Conservation (phyloP, 2,113 vertebrate species). For the Siphamia tubifer region DNA sequence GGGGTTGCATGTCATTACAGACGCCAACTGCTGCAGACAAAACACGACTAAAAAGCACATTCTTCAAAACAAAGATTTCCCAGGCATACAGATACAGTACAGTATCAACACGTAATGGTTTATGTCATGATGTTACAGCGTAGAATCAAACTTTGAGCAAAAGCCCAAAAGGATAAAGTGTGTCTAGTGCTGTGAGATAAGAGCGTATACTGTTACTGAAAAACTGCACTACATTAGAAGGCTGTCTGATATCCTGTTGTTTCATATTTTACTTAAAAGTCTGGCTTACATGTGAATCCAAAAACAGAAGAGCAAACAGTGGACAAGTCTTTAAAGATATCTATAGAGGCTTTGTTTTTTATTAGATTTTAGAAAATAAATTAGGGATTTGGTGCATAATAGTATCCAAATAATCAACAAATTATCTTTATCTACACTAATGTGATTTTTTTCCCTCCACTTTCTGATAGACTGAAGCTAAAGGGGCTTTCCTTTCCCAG, state of each 20-base stretch:
- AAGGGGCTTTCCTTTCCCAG: no score
- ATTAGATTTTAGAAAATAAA: no score
- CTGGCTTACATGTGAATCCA: no score
- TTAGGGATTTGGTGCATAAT: no score
- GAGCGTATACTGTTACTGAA: neutral
- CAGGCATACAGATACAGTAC: neutral
- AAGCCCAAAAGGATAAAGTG: neutral
- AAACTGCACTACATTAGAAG: neutral
- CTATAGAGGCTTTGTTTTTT: no score
- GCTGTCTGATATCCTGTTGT: neutral
- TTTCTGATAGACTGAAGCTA: no score
- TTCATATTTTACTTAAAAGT: no score
- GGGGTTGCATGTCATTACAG: conserved; percentile 7
- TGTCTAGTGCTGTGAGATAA: neutral
- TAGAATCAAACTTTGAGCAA: neutral
- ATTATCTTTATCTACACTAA: no score
- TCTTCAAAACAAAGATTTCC: neutral
- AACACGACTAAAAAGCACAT: conserved; percentile 14
- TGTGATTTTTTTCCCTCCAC: no score
- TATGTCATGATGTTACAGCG: neutral
- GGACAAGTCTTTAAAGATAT: no score
- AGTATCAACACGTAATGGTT: neutral
- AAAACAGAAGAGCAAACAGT: no score
- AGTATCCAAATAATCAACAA: no score
- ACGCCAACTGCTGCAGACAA: conserved; percentile 27